Evolutionary conservation across 1,140 invertebrate genomes (phyloP), one percentile per base, ranked within the genome.

Genomic region (Xylocopa sonorina): DNA sequence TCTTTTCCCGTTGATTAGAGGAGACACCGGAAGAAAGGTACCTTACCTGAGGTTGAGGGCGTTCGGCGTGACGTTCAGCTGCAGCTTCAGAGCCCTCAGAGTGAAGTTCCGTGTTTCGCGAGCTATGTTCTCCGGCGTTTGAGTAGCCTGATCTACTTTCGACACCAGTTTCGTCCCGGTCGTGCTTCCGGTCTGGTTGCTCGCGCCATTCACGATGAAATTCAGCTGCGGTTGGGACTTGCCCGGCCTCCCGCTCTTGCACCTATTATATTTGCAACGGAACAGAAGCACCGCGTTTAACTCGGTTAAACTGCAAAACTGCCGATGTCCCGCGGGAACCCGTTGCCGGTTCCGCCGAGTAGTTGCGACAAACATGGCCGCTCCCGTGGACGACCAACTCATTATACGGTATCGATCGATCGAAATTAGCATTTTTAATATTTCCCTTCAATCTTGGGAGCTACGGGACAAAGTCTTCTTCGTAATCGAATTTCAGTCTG

Each of bases 81-180:
- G 94, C 67, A 96, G 90, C 86, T 95, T 95, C 64, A 96, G 92
- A 9, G 95, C 94, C 78, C 94, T 94, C 32, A 96, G 88, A 79
- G 94, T 94, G 63, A 94, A 94, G 82, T 95, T 94, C 55, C 95
- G 92, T 10, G 95, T 95, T 86, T 96, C 96, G 5, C 93, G 93
- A 0, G 94, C 93, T 58, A 96, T 96, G 85, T 94, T 95, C n/a
- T 94, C 94, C 0, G 95, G 95, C 2, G 95, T 96, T 89, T 96
- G 95, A 34, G 95, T 96, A 9, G 94, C 93, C 73, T 95, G 95
- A 88, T 96, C 95, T 69, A 89, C 93, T 91, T 79, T 93, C 92
- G 53, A 89, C 85, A 80, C 87, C 87, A 4, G 89, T 88, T 50
- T 88, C 81, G 64, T 85, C 88, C 41, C 87, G 83, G 57, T 85